Evolutionary conservation across 2,888 invertebrate genomes (phyloP).

Genomic region (Galerucella calmariensis): DNA sequence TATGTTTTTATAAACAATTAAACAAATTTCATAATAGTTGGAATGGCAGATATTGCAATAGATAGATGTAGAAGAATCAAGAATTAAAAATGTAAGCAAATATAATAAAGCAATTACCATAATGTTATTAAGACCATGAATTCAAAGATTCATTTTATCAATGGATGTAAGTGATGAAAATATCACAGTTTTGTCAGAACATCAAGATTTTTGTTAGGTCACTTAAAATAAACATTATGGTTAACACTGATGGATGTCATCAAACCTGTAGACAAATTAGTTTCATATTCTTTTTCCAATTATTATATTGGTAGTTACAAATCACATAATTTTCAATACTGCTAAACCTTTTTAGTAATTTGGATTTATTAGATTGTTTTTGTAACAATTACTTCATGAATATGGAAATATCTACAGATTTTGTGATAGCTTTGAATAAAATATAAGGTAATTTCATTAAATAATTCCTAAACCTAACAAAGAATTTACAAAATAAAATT

Average conservation of each 20-base stretch:
- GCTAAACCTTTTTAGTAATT: neutral
- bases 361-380: neutral
- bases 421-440: neutral
- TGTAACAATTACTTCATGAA: neutral
- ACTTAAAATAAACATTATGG: constrained; percentile 17
- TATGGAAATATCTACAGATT: constrained; percentile 8
- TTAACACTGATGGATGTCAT: constrained; percentile 9
- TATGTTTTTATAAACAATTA: neutral
- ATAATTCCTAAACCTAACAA: constrained; percentile 33
- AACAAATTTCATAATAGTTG: constrained; percentile 8
- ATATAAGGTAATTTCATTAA: constrained; percentile 11
- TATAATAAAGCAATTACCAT: neutral
- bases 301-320: neutral
- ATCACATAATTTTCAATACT: neutral
- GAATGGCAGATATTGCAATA: constrained; percentile 22
- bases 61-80: constrained; percentile 12
- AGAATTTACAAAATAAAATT: constrained; percentile 47
- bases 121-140: constrained; percentile 10
- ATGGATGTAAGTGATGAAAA: constrained; percentile 12
- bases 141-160: neutral
- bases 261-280: neutral
- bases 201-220: constrained; percentile 3
- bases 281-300: neutral
- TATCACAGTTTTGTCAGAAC: constrained; percentile 9
- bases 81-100: neutral